Evolutionary conservation across 2,113 vertebrate species (phyloP), one percentile per base, ranked within the genome.

Genomic region (Rhagologus leucostigma): DNA sequence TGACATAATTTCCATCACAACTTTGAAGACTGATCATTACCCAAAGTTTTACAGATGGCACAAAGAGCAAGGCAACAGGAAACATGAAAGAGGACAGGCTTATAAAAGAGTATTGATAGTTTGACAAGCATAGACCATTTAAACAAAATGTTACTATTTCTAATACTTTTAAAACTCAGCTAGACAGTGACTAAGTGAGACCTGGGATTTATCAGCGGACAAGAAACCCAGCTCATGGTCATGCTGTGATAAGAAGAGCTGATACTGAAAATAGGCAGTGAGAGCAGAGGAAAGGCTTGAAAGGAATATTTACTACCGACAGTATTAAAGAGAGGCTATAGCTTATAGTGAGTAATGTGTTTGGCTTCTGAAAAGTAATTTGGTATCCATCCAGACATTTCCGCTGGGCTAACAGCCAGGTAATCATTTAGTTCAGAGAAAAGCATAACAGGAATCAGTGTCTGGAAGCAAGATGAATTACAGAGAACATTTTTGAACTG

Each of bases 291-390:
- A 77, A 78, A 74, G 21, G 16, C 10, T 81, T 89, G 44, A 52
- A 84, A 92, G 37, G 37, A 78, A 29, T 83, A 87, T 95, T 93
- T 93, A 63, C 84, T 81, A 68, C 42, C 84, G 46, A 56, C 15
- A 35, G 42, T 44, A 90, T 77, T 84, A 81, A 82, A 86, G 79
- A 74, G 83, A 84, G 39, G 42, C 57, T 64, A 37, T 69, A 91
- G 62, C 16, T 89, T 89, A 75, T 49, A 57, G n/a, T 65, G 70
- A 89, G 29, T 91, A 93, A 96, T 71, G 49, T 71, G n/a, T 67
- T 95, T 92, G 71, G 52, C 80, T 93, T 95, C 89, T 95, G 68
- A 53, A 84, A 86, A 93, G 80, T 67, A 87, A 95, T 96, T 90
- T 94, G 88, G 46, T 92, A 84, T 42, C 89, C 33, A 59, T 81